Conservation (phyloP, 2,888 invertebrate species). For the Drosophila multiciliata region DNA sequence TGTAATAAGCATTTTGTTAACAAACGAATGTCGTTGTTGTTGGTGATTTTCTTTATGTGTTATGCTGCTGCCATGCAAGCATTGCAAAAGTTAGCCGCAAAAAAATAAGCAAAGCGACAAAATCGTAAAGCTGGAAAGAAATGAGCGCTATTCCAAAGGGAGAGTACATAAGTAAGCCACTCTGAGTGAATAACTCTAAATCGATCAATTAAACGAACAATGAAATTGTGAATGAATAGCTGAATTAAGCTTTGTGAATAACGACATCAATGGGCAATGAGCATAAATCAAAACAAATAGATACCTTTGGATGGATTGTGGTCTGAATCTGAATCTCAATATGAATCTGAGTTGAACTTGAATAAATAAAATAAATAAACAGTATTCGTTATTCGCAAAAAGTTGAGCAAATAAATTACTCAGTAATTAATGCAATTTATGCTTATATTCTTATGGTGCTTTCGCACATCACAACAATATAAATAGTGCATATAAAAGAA, state of each 20-base stretch:
- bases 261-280: not conserved
- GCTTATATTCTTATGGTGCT: not conserved
- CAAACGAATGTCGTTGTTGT: constrained; percentile 61
- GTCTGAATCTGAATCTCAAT: not conserved
- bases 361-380: not conserved
- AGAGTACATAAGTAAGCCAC: constrained; percentile 14
- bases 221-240: not conserved
- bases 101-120: constrained; percentile 12
- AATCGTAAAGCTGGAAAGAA: constrained; percentile 29
- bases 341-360: not conserved
- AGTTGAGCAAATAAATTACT: not conserved
- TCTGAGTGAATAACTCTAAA: constrained; percentile 15
- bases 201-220: not conserved
- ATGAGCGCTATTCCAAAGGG: constrained; percentile 8
- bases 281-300: not conserved
- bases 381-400: not conserved
- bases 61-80: constrained; percentile 54
- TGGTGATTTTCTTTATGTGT: constrained; percentile 20
- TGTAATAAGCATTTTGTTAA: constrained; percentile 68
- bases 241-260: not conserved
- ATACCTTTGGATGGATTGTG: not conserved
- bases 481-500: not conserved
- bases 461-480: not conserved
- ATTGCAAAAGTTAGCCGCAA: constrained; percentile 70
- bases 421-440: not conserved